These are phyloP conservation scores for Drosophila subpulchrella DNA, from an alignment of 1,140 invertebrate genomes.

Conservation along the genomic window DNA sequence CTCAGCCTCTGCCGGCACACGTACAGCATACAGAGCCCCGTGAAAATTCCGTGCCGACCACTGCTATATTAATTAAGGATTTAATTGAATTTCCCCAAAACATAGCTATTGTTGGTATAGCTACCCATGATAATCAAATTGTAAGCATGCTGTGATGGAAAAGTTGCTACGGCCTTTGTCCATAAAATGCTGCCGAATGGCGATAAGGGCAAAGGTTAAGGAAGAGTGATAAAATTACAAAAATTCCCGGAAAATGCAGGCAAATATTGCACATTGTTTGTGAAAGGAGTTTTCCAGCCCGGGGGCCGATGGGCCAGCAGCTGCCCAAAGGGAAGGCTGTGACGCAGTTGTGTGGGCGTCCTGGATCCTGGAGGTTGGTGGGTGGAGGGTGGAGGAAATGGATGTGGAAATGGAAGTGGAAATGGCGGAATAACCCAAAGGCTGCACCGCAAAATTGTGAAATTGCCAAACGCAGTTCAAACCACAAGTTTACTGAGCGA, in stretches of 20 bases:
- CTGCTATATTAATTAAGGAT: no score
- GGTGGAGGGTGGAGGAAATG: no score
- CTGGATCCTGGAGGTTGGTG: no score
- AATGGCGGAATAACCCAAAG: slow-evolving; percentile 1
- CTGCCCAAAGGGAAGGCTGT: slow-evolving; percentile 5
- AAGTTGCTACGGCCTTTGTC: slow-evolving; percentile 2
- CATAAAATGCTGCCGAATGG: slow-evolving; percentile 11
- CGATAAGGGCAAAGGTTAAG: slow-evolving; percentile 30
- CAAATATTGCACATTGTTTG: slow-evolving; percentile 33
- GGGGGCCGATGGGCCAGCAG: not conserved
- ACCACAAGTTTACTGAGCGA: slow-evolving; percentile 36
- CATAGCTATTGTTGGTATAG: no score
- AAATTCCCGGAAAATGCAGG: slow-evolving; percentile 17
- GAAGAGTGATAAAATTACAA: slow-evolving; percentile 12
- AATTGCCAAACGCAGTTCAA: slow-evolving; percentile 47
- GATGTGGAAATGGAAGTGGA: not conserved
- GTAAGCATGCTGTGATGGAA: not conserved
- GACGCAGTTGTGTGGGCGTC: not conserved
- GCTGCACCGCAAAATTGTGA: slow-evolving; percentile 43
- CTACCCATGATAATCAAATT: not conserved
- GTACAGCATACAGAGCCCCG: no score
- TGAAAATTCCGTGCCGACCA: no score
- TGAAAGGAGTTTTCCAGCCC: not conserved
- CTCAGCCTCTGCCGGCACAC: no score
- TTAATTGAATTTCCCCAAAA: no score